Evolutionary conservation across 2,888 invertebrate species (phyloP), one percentile per base, ranked within the genome.

Genomic region (Hipparchia sbordonii): DNA sequence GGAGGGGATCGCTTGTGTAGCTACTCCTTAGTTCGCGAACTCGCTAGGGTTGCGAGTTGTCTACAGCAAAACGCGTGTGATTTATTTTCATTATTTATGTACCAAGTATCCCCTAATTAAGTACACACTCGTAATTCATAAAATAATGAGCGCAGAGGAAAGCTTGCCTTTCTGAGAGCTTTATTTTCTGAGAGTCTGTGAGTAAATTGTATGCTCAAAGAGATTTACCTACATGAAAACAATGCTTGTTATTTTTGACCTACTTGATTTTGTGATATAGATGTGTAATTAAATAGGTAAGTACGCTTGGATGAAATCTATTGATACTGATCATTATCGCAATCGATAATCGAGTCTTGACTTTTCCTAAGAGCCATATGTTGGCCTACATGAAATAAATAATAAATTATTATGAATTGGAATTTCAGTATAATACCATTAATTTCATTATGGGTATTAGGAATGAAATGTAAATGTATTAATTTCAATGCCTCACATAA

Each of bases 1-100:
- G 39, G 5, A 39, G 61, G 63, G 63, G 67, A 60, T 74, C 72
- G 71, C 72, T 67, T 70, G 62, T 72, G 73, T 72, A 72, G 72
- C 67, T 74, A 23, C 23, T 23, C 52, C 63, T 51, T 67, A 75
- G 72, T 75, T 72, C 59, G 57, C 66, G n/a, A 72, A 68, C 67
- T 56, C 72, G 23, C 0, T 8, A 68, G 68, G 68, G 68, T 7
- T 68, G 68, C 13, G 51, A 48, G 23, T 52, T 33, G 65, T 33
- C 13, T 7, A 10, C 39, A 1, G 33, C 12, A 23, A 6, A 33
- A 52, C 33, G 33, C 52, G 12, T 65, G 51, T 52, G 52, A 33
- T 52, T 23, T 23, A 46, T 63, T 63, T 6, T 63, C 48, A 13
- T 46, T 46, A 62, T n/a, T 23, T 59, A 33, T 59, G 8, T 59